Percentiles rank a stretch among this genome's conserved stretches.
Conservation (phyloP, 1,140 invertebrate genomes). For the Caenorhabditis elegans region WBcel235 BX284604.4:11686501-11687000, state of each 20-base stretch:
- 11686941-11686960: slow-evolving; percentile 25
- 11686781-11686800: slow-evolving; percentile 6
- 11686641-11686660: not conserved
- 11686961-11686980: not conserved
- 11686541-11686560: not conserved
- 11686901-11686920: slow-evolving; percentile 29
- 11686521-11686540: not conserved
- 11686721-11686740: not conserved
- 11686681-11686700: not conserved
- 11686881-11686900: slow-evolving; percentile 1
- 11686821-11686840: not conserved
- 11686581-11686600: not conserved
- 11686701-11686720: not conserved
- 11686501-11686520: not conserved
- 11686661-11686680: slow-evolving; percentile 21
- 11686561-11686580: not conserved
- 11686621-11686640: not conserved
- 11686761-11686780: slow-evolving; percentile 7
- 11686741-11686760: not conserved
- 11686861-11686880: slow-evolving; percentile 31
- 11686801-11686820: slow-evolving; percentile 15
- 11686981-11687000: not conserved
- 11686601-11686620: slow-evolving; percentile 4
- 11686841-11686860: slow-evolving; percentile 36
- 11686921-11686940: slow-evolving; percentile 30